Evolutionary conservation across 1,140 invertebrate genomes (phyloP), one percentile per base, ranked within the genome.

Genomic region (Philotrypesis tridentata): DNA sequence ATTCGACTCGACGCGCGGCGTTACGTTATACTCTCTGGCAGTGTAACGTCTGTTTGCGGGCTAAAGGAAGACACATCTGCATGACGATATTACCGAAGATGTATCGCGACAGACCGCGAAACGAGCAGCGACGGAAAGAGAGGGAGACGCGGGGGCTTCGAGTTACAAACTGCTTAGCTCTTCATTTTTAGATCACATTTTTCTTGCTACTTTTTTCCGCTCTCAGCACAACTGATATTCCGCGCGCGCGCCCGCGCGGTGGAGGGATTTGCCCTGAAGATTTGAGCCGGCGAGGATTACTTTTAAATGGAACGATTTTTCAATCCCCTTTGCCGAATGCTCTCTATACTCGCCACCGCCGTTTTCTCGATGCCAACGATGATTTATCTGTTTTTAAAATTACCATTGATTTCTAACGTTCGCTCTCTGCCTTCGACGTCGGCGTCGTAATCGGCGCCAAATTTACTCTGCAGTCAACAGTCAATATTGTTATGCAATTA

Each of bases 131-230:
- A 43, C 40, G 40, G 40, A 14, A 2, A 43, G 11, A 17, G 21
- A 61, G 14, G 7, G 33, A 7, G n/a, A n/a, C n/a, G n/a, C 3
- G 5, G 73, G 31, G n/a, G 73, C 23, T 75, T 75, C 23, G 17
- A n/a, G 31, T 75, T 75, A 75, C 63, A 67, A 31, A 67, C 40
- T 65, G 48, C 33, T 29, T 67, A 67, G 60, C 60, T 77, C 29
- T 77, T 77, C 37, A 77, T 77, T 77, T 67, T 77, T 72, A 72
- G 70, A 67, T 21, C 31, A 8, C 37, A 43, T 72, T 72, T 72
- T 72, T 21, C 67, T 43, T 17, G 14, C 8, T 21, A 17, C 29
- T 37, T 0, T 33, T 23, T 70, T 72, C 37, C 70, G 33, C 21
- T 72, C 70, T n/a, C 21, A 25, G 37, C 21, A 37, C 21, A 4